phyloP scores from a whole-genome alignment of 1,140 invertebrate genomes.

The Acromyrmex charruanus region DNA sequence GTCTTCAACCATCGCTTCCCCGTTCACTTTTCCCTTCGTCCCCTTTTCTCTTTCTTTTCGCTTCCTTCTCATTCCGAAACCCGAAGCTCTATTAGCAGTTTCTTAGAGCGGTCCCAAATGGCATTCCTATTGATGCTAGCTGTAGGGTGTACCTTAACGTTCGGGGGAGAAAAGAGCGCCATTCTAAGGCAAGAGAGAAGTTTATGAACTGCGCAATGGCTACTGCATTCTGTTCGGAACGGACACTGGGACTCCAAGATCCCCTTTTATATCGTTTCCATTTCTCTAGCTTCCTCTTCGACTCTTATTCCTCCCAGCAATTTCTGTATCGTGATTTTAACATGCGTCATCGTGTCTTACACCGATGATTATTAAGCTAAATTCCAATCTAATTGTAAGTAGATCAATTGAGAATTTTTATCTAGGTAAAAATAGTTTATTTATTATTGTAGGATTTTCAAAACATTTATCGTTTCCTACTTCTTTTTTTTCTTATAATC shows the following conservation, averaged over 20 bases:
- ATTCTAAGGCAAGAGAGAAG: conserved; percentile 74
- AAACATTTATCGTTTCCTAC: neutral
- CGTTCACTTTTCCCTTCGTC: conserved; percentile 43
- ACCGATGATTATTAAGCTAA: conserved; percentile 67
- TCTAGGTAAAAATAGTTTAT: neutral
- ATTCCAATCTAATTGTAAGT: conserved; percentile 50
- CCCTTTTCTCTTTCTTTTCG: conserved; percentile 48
- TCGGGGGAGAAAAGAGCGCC: conserved; percentile 70
- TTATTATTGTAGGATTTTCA: neutral
- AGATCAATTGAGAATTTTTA: conserved; percentile 47
- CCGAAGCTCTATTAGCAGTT: conserved; percentile 79
- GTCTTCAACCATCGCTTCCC: conserved; percentile 35
- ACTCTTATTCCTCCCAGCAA: conserved; percentile 52
- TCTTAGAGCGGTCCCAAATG: conserved; percentile 78
- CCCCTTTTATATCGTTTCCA: conserved; percentile 64
- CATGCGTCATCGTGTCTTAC: conserved; percentile 65
- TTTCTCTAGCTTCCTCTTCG: conserved; percentile 5
- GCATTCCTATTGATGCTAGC: conserved; percentile 78
- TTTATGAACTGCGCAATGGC: conserved; percentile 79
- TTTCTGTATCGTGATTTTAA: conserved; percentile 71
- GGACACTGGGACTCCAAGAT: conserved; percentile 65
- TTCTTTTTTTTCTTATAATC: neutral
- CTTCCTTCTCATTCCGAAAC: conserved; percentile 46
- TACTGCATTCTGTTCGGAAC: conserved; percentile 72
- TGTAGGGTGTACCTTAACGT: conserved; percentile 72